These are phyloP conservation scores for Colinus virginianus DNA, from an alignment of 2,113 vertebrate species.

Conservation along the genomic window DNA sequence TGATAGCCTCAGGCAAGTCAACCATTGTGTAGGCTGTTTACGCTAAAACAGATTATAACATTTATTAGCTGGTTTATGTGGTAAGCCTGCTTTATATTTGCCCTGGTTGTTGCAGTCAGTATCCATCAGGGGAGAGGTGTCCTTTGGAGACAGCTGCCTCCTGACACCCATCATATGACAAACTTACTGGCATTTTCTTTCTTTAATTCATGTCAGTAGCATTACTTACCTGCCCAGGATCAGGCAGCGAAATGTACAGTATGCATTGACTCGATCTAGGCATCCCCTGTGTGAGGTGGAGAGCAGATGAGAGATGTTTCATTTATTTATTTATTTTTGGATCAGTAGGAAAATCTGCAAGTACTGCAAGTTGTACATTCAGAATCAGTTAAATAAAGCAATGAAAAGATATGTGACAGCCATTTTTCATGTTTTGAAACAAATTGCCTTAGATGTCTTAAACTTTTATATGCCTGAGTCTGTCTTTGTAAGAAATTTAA, in stretches of 20 bases:
- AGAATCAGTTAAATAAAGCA: background rate
- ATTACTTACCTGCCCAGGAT: background rate
- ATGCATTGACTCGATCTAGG: background rate
- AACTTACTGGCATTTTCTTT: background rate
- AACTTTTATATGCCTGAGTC: background rate
- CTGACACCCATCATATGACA: background rate
- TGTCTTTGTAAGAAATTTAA: background rate
- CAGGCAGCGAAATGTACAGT: background rate
- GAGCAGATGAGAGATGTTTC: background rate
- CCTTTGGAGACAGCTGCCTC: background rate
- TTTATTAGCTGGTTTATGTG: background rate
- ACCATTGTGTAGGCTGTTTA: background rate
- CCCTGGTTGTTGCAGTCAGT: background rate
- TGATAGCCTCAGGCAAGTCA: background rate
- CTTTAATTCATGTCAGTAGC: rapidly evolving
- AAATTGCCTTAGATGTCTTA: background rate
- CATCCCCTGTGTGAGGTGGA: background rate
- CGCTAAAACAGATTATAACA: background rate
- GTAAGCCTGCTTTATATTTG: background rate
- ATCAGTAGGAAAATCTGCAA: background rate
- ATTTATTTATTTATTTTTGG: background rate
- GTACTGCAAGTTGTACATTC: background rate
- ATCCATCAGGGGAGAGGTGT: background rate
- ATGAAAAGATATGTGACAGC: background rate
- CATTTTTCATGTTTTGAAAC: background rate